Conservation (phyloP, 2,113 vertebrate genomes). For the Nothobranchius kuhntae region DNA sequence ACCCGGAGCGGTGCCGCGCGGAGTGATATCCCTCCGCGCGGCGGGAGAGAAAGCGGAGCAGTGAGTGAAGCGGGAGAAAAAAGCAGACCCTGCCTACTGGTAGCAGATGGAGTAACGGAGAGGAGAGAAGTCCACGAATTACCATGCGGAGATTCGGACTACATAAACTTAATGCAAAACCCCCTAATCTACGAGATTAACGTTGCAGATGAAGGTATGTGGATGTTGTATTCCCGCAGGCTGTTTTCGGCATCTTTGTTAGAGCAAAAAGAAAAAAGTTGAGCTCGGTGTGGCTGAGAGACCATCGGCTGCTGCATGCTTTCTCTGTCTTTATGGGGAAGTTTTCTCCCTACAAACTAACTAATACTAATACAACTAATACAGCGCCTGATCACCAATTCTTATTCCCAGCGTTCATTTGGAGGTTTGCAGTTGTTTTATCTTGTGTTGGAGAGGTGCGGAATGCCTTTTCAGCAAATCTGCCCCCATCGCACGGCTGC, state of each 20-base stretch:
- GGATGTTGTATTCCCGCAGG: background rate
- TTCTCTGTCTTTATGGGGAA: constrained; percentile 29
- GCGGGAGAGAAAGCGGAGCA: constrained; percentile 32
- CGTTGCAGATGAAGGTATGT: constrained; percentile 68
- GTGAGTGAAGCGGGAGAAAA: constrained; percentile 2
- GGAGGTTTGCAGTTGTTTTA: background rate
- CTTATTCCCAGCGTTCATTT: rapidly evolving
- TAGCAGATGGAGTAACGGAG: constrained; percentile 45
- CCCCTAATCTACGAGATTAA: constrained; percentile 63
- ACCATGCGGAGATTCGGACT: constrained; percentile 76
- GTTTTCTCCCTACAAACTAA: constrained; percentile 13
- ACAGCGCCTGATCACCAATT: background rate
- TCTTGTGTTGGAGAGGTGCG: constrained; percentile 4
- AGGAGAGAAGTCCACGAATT: constrained; percentile 37
- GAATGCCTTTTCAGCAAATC: constrained; percentile 5
- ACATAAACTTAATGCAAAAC: constrained; percentile 70
- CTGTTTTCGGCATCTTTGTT: constrained; percentile 28
- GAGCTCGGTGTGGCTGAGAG: constrained; percentile 43
- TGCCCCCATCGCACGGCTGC: constrained; percentile 35
- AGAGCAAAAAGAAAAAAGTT: constrained; percentile 56
- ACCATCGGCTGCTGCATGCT: constrained; percentile 6
- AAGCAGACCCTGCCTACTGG: constrained; percentile 19
- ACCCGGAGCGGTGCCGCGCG: constrained; percentile 79
- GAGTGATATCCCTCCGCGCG: constrained; percentile 71
- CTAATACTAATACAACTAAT: too few relatives aligned